Evolutionary conservation across 2,797 vertebrate species (phyloP), one percentile per base, ranked within the genome.

Genomic region (Siniperca scherzeri): DNA sequence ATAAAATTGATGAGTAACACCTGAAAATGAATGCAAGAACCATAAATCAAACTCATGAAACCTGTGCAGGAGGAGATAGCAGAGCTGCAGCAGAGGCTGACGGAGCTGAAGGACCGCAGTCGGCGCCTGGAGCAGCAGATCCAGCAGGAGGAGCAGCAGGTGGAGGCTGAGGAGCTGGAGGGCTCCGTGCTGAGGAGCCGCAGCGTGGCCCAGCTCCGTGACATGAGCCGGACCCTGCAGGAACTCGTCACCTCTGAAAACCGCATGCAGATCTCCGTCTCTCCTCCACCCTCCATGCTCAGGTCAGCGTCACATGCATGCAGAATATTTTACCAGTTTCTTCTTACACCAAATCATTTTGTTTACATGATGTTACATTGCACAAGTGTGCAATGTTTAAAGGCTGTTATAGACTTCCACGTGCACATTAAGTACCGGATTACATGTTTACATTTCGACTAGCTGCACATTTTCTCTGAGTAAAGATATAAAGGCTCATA

Each of bases 1-100:
- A 33, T 22, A 27, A 50, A 42, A 10, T 4, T 25, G 57, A 65
- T 7, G 0, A 22, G 3, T 30, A 59, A 72, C 17, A 1, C 57
- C 48, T 69, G 7, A 57, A 74, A 69, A 62, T 57, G 11, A 78
- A 55, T 2, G 2, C 7, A 40, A 27, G 36, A 1, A 7, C 68
- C 53, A 1, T 48, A 4, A 61, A 72, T 65, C 8, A 70, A 62
- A 27, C 44, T 22, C 17, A 5, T 73, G 40, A 52, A 12, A 46
- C 57, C 30, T 78, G n/a, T 76, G 38, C 92, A 98, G 98, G 95
- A 92, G 82, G 97, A 98, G 94, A 97, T 97, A 0, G 85, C 93
- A 62, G 93, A 93, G 67, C 94, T 99, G 36, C 96, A 93, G 93
- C 92, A 77, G 76, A 95, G 94, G 82, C 85, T 98, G 93, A 67